Conservation (phyloP, 1,140 invertebrate genomes). For the Drosophila pruinosa region DNA sequence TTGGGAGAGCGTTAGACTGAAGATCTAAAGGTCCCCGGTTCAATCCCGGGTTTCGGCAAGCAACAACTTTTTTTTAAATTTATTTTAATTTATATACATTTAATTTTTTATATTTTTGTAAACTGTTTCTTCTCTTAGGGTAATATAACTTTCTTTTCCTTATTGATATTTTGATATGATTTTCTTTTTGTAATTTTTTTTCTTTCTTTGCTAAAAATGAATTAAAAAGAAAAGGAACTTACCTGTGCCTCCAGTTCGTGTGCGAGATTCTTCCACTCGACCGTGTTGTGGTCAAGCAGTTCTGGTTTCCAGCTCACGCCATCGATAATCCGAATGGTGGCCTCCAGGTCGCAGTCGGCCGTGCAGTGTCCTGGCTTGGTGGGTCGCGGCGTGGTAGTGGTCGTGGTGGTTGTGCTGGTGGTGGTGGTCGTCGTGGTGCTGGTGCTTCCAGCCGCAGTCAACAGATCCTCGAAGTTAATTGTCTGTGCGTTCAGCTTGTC, state of each 20-base stretch:
- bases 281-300: slow-evolving; percentile 92
- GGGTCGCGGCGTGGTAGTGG: slow-evolving; percentile 87
- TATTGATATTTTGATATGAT: too few species aligned
- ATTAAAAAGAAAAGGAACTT: too few species aligned
- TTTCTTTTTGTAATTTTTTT: too few species aligned
- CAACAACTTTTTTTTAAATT: not conserved
- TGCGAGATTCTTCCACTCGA: slow-evolving; percentile 92
- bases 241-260: slow-evolving; percentile 91
- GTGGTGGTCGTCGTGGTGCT: slow-evolving; percentile 85
- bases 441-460: slow-evolving; percentile 51
- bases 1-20: slow-evolving; percentile 92
- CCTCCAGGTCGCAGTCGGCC: slow-evolving; percentile 91
- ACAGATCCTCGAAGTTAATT: slow-evolving; percentile 76
- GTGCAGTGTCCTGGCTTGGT: slow-evolving; percentile 92
- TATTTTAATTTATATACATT: not conserved
- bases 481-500: slow-evolving; percentile 90
- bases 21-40: slow-evolving; percentile 92
- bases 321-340: slow-evolving; percentile 91
- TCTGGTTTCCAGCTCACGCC: slow-evolving; percentile 93
- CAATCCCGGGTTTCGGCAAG: slow-evolving; percentile 89
- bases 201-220: too few species aligned
- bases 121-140: too few species aligned
- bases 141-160: too few species aligned
- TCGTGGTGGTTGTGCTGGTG: slow-evolving; percentile 90
- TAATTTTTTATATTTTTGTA: too few species aligned